Evolutionary conservation across 2,113 vertebrate species (phyloP).

Genomic region (Triplophysa rosa): DNA sequence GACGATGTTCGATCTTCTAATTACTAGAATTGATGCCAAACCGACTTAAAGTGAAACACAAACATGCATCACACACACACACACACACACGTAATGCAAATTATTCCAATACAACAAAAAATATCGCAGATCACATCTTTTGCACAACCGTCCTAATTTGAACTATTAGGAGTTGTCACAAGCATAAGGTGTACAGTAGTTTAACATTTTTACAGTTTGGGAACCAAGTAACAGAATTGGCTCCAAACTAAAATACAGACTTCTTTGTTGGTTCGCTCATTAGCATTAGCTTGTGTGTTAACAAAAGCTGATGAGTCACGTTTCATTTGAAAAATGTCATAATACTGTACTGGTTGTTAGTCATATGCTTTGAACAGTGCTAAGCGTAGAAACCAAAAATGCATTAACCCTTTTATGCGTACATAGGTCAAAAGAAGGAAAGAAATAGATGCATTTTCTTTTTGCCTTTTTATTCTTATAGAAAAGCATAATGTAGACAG

Average conservation of each 20-base stretch:
- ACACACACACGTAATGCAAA: not conserved
- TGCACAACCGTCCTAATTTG: not conserved
- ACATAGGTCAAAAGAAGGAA: too few species aligned
- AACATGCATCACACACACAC: not conserved
- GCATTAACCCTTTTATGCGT: too few species aligned
- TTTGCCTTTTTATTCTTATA: too few species aligned
- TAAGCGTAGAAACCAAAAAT: too few species aligned
- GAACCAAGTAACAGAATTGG: not conserved
- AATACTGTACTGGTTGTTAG: not conserved
- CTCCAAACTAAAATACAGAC: not conserved
- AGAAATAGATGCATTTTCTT: too few species aligned
- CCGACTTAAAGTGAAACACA: not conserved
- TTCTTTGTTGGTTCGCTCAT: not conserved
- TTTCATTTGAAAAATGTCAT: not conserved
- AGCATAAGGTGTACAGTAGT: not conserved
- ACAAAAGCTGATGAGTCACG: not conserved
- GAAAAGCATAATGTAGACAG: too few species aligned
- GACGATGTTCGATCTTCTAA: constrained; percentile 39
- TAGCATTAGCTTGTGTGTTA: not conserved
- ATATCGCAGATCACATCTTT: not conserved
- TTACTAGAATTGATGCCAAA: constrained; percentile 55
- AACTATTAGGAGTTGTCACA: not conserved
- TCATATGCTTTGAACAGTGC: too few species aligned
- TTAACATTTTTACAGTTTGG: not conserved
- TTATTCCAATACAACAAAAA: not conserved